Conservation (phyloP, 2,888 invertebrate species). For the Arctia plantaginis region DNA sequence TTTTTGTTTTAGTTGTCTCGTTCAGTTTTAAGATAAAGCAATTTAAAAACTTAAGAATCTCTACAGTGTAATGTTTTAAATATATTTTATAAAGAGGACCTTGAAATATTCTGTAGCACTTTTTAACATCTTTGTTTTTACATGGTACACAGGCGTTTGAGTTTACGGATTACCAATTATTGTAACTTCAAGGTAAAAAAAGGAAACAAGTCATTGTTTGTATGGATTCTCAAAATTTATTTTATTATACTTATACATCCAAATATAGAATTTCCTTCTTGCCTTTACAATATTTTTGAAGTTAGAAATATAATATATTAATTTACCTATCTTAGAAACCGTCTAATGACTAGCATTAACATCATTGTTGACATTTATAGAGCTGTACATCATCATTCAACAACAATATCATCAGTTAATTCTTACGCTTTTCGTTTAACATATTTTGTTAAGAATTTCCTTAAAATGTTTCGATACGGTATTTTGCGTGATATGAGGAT, state of each 20-base stretch:
- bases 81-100: conserved; percentile 4
- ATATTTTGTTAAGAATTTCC: not conserved
- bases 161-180: not conserved
- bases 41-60: conserved; percentile 11
- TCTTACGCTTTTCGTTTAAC: not conserved
- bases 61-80: not conserved
- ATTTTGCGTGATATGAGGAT: not conserved
- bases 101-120: conserved; percentile 7
- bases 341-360: not conserved
- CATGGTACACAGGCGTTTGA: not conserved
- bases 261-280: not conserved
- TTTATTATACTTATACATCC: not conserved
- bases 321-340: not conserved
- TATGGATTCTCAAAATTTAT: not conserved
- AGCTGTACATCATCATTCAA: not conserved
- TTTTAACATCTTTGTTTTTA: not conserved
- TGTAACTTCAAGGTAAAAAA: not conserved
- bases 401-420: not conserved
- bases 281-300: not conserved
- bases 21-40: conserved; percentile 36
- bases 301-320: not conserved
- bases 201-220: not conserved
- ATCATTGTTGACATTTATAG: not conserved
- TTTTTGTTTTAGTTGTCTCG: conserved; percentile 57
- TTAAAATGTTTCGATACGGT: not conserved